Base-by-base conservation (phyloP, 2,113 vertebrate species). In the Eudyptes chrysolophus region DNA sequence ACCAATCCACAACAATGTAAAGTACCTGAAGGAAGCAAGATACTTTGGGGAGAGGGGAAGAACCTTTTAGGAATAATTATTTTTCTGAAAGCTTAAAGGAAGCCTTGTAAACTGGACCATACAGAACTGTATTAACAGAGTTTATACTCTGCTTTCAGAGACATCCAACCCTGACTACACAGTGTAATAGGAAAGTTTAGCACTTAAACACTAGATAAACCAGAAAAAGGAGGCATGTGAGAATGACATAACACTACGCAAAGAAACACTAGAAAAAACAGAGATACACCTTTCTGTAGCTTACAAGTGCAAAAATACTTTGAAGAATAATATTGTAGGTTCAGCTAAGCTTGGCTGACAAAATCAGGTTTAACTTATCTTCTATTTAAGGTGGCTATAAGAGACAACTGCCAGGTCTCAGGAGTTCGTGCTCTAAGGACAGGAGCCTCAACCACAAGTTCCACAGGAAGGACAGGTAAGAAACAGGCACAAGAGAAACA, bases 21-120 rank as follows among this genome's bases (percentile, higher is more conserved):
- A 80, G 27, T 38, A 75, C 14, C 6, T 60, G n/a, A 90, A 84
- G 8, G 13, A 77, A 84, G 40, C 11, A 22, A 14, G 7, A 5
- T 19, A 66, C n/a, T 18, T 27, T n/a, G 52, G 8, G 7, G 2
- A 1, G 5, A 7, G 1, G 1, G 15, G 32, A 61, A 13, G 4
- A 77, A 40, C 9, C 3, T 29, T 60, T 57, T 38, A 55, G 44
- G 49, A 87, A 46, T 27, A 62, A 4, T 18, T 58, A 13, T 16
- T 54, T 11, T 11, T 76, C 16, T 78, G 44, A 85, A 90, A 87
- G 25, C 24, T 69, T 66, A 66, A 82, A 92, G 34, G 51, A 70
- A 40, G 16, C 11, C 25, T 93, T 54, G 26, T 24, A 76, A 16
- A 8, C 42, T 60, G 32, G 19, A 60, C 32, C 10, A 40, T 34